Percentiles rank a stretch among this genome's conserved stretches.
phyloP scores from a whole-genome alignment of 2,113 vertebrate genomes.

The Myiagra hebetior region DNA sequence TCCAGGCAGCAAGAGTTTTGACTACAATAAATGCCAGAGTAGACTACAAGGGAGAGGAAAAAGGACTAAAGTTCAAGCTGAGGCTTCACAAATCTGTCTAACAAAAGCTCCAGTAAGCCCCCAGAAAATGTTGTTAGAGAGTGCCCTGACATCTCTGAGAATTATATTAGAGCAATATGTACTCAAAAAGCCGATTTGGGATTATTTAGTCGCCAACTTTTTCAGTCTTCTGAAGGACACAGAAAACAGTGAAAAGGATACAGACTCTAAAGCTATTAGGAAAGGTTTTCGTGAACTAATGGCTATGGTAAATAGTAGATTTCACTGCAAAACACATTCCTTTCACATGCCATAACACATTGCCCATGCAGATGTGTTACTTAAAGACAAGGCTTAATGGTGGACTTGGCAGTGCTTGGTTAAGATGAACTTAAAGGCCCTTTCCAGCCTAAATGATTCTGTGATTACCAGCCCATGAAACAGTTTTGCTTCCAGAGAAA shows the following conservation, averaged over 20 bases:
- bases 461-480: neutral
- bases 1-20: neutral
- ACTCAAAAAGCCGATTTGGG: neutral
- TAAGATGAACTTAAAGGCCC: neutral
- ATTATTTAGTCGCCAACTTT: neutral
- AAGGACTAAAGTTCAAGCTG: neutral
- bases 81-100: neutral
- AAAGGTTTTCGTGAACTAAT: neutral
- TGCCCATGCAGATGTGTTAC: neutral
- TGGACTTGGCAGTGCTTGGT: neutral
- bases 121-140: neutral
- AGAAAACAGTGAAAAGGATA: neutral
- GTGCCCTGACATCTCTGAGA: neutral
- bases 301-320: neutral
- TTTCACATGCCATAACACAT: rapidly evolving
- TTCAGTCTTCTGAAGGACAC: neutral
- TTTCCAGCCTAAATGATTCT: neutral
- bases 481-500: neutral
- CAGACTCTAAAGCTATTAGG: neutral
- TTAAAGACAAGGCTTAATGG: neutral
- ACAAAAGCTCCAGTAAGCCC: neutral
- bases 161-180: neutral
- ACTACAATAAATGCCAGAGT: neutral
- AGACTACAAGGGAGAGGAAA: neutral
- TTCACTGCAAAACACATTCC: neutral